Evolutionary conservation across 2,113 vertebrate species (phyloP), one percentile per base, ranked within the genome.

Genomic region (Colius striatus): DNA sequence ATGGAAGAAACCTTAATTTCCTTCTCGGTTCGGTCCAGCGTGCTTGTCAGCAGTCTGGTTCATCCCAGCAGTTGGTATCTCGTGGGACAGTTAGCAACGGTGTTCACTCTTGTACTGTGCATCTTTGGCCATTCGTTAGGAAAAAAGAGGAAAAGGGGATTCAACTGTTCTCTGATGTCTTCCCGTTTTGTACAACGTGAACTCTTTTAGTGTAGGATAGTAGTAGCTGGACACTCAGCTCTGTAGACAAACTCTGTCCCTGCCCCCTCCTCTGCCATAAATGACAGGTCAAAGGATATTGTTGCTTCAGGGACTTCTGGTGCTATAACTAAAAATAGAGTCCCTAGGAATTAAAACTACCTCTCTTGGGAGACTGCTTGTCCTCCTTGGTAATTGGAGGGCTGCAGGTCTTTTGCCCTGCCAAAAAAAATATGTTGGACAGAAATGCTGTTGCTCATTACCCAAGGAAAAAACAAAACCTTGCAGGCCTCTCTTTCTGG

Each of bases 241-340:
- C 82, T 83, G 71, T 20, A 62, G 71, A 36, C 63, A 25, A 36
- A 1, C n/a, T 73, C 71, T 55, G 55, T 83, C 20, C 9, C 43
- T 83, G 27, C 38, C 90, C 41, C n/a, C 68, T 92, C 61, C 57
- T 16, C 72, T 90, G 70, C 77, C 38, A 21, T 93, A 92, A 93
- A 65, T 88, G 94, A 96, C 85, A 96, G 87, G 85, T 95, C 90
- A 90, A 75, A 95, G 94, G 92, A 96, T 95, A 88, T 96, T 90
- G 94, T 94, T 95, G 86, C 73, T 93, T 89, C 74, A 25, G 83
- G 88, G 80, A 96, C 88, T 94, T 90, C 76, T 90, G 83, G 83
- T 84, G 57, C 90, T 92, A 25, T 72, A 61, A 71, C 95, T 96
- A 95, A 95, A 97, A 96, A 94, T 93, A 97, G 94, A 93, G 51